Evolutionary conservation across 2,888 invertebrate species (phyloP), one percentile per base, ranked within the genome.

Genomic region (Philaethria dido): DNA sequence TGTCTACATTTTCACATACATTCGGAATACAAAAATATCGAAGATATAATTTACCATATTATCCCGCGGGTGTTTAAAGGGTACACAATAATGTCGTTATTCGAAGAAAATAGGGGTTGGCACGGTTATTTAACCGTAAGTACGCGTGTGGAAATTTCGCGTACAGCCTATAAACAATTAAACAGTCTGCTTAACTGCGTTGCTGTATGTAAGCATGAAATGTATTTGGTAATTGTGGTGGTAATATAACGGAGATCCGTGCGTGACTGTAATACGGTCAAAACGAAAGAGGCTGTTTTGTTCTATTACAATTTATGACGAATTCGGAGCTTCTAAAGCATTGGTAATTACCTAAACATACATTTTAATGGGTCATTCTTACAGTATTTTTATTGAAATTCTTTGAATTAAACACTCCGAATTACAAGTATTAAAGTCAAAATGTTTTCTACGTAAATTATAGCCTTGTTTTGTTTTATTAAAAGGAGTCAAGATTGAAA

Each of bases 211-310:
- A 73, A 74, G 73, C 78, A 75, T 74, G 74, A 74, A 75, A 76
- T 74, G 74, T 78, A 83, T 88, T 87, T 83, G 86, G 85, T 88
- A 88, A 88, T 88, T 87, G 85, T 83, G 81, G 81, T 80, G 79
- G 83, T 82, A 86, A 87, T 83, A 83, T 80, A 80, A 80, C 79
- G 80, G 78, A 76, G 74, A 65, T 77, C 64, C 75, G 82, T 74
- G 83, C 87, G 86, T 88, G 87, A 86, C 85, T 82, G 82, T 80
- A 84, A 84, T 86, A 84, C 81, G 77, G 76, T 80, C 75, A 71
- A 79, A 81, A 81, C 78, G 76, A 81, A 81, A 85, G 80, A 79
- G 80, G 77, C 77, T 79, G 50, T 65, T 80, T 79, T 77, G 76
- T 76, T 79, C 74, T 75, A 72, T 73, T 75, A 75, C 78, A 77